Percentiles rank a stretch among this genome's conserved stretches.
phyloP scores from a whole-genome alignment of 2,888 invertebrate species.

The Branchipolynoe longqiensis region DNA sequence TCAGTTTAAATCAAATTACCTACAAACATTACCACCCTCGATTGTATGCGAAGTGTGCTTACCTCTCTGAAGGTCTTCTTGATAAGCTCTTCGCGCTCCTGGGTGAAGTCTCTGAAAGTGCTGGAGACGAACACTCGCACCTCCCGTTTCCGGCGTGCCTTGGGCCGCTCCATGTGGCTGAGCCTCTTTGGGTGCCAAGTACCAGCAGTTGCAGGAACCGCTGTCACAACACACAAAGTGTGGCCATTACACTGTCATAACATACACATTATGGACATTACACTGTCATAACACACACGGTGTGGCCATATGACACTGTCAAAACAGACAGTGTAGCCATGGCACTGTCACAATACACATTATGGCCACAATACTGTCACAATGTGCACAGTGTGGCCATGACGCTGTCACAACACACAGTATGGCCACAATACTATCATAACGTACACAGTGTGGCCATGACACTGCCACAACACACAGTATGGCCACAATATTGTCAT shows the following conservation, averaged over 20 bases:
- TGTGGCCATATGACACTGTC: background rate
- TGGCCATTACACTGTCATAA: too few species aligned
- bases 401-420: background rate
- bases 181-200: too few species aligned
- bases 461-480: background rate
- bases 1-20: too few species aligned
- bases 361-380: background rate
- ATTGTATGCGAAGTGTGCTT: background rate
- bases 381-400: background rate
- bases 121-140: slow-evolving; percentile 76
- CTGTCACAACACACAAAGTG: too few species aligned
- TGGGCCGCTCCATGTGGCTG: slow-evolving; percentile 14
- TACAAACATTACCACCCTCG: too few species aligned
- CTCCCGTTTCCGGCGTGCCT: slow-evolving; percentile 70
- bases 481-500: background rate
- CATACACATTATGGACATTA: too few species aligned
- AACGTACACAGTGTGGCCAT: background rate
- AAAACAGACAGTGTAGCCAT: background rate
- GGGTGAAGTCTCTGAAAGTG: slow-evolving; percentile 73
- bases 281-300: too few species aligned
- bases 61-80: slow-evolving; percentile 77
- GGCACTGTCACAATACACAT: too few species aligned
- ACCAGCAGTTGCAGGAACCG: too few species aligned
- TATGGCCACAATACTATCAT: background rate
- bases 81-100: slow-evolving; percentile 74